These are phyloP conservation scores for Zosterops hypoxanthus DNA, from an alignment of 2,113 vertebrate genomes.

Conservation along the genomic window DNA sequence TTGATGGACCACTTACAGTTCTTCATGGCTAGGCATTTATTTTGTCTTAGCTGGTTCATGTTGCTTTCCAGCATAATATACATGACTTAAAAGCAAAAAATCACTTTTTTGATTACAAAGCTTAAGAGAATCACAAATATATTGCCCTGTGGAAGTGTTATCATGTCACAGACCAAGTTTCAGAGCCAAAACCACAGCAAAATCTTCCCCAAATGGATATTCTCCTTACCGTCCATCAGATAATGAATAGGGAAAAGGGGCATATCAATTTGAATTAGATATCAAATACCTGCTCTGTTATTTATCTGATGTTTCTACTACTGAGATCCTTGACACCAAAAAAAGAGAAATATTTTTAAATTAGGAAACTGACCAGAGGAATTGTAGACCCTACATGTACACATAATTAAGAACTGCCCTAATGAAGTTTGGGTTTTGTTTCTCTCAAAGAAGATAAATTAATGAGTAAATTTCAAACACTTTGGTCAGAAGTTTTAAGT, in stretches of 20 bases:
- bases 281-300: not conserved
- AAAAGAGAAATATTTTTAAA: not conserved
- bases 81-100: not conserved
- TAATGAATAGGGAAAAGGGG: not conserved
- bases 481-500: not conserved
- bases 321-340: not conserved
- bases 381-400: not conserved
- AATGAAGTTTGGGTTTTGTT: not conserved
- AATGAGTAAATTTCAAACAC: not conserved
- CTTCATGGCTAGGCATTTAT: not conserved
- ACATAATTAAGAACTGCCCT: not conserved
- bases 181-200: not conserved
- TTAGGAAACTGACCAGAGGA: not conserved
- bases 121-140: not conserved
- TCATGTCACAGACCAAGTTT: not conserved
- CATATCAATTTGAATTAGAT: not conserved
- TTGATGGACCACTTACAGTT: not conserved
- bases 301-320: not conserved
- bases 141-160: not conserved
- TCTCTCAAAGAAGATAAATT: not conserved
- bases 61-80: not conserved
- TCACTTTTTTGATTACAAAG: not conserved
- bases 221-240: not conserved
- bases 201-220: not conserved
- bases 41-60: not conserved